phyloP scores from a whole-genome alignment of 1,140 invertebrate genomes.

The Pseudomyrmex dendroicus region DNA sequence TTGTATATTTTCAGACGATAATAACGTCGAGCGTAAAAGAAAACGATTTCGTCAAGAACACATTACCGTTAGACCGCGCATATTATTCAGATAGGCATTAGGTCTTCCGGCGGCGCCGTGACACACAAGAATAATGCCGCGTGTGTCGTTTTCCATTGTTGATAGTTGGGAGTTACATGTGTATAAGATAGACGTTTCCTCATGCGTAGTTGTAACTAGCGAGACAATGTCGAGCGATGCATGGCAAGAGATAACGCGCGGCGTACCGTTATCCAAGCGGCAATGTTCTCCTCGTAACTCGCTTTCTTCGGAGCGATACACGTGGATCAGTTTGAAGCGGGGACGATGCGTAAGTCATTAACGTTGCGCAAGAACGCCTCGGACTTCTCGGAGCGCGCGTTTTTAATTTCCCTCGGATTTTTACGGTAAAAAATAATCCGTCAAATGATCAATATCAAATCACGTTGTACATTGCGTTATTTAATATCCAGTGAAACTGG shows the following conservation, averaged over 20 bases:
- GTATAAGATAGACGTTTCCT: slow-evolving; percentile 7
- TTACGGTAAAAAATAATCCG: background rate
- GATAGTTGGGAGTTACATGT: background rate
- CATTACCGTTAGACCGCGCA: slow-evolving; percentile 1
- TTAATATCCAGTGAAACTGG: too few species aligned
- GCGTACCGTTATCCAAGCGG: slow-evolving; percentile 60
- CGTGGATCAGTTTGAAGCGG: slow-evolving; percentile 54
- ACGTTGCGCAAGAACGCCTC: background rate
- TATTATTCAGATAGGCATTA: slow-evolving; percentile 6
- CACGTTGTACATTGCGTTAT: background rate
- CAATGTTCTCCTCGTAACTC: background rate
- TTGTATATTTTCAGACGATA: background rate
- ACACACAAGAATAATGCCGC: slow-evolving; percentile 9
- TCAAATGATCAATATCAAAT: background rate
- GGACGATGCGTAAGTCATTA: slow-evolving; percentile 32
- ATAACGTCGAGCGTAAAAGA: background rate
- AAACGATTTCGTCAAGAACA: slow-evolving; percentile 28
- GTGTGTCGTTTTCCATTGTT: slow-evolving; percentile 37
- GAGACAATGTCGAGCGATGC: slow-evolving; percentile 63
- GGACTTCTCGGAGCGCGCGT: background rate
- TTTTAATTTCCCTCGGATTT: background rate
- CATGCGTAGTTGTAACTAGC: slow-evolving; percentile 42
- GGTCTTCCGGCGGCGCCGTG: background rate
- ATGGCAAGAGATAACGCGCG: slow-evolving; percentile 38
- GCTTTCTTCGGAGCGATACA: background rate